Percentiles rank a stretch among this genome's conserved stretches.
These are phyloP conservation scores for Pogonomyrmex barbatus DNA, from an alignment of 1,140 invertebrate genomes.

Conservation along the genomic window DNA sequence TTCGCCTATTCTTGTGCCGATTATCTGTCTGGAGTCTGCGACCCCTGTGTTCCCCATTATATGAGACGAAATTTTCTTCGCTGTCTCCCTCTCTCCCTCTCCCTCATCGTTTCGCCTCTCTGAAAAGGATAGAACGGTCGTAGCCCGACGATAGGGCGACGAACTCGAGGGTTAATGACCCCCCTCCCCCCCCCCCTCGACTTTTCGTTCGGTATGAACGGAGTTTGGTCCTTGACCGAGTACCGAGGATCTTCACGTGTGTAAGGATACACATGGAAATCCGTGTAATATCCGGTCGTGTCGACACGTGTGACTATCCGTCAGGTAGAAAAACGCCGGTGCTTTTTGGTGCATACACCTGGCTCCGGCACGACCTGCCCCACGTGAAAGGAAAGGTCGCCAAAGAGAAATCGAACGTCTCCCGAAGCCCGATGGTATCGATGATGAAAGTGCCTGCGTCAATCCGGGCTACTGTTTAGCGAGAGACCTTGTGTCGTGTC, in stretches of 20 bases:
- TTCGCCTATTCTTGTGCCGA: not conserved
- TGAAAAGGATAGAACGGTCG: constrained; percentile 62
- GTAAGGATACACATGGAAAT: constrained; percentile 45
- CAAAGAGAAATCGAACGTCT: constrained; percentile 70
- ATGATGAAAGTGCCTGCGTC: constrained; percentile 61
- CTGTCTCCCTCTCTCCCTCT: not conserved
- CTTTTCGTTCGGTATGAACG: constrained; percentile 50
- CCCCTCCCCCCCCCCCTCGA: not conserved
- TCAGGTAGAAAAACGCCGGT: constrained; percentile 61
- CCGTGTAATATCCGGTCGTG: constrained; percentile 33
- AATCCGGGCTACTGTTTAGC: constrained; percentile 31
- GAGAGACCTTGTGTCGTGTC: constrained; percentile 67
- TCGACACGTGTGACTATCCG: not conserved
- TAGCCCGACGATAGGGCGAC: constrained; percentile 54
- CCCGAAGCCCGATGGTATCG: constrained; percentile 63
- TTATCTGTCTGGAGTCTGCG: constrained; percentile 41
- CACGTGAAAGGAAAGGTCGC: constrained; percentile 76
- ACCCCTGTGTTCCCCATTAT: constrained; percentile 39
- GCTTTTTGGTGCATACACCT: constrained; percentile 69
- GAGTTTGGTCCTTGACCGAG: constrained; percentile 55
- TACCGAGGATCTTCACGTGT: constrained; percentile 62
- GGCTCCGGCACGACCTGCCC: constrained; percentile 74
- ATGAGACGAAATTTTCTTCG: constrained; percentile 20
- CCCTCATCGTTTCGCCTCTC: constrained; percentile 30
- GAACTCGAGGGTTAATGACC: constrained; percentile 61